Evolutionary conservation across 1,140 invertebrate genomes (phyloP), one percentile per base, ranked within the genome.

Genomic region (Brachionus calyciflorus): DNA sequence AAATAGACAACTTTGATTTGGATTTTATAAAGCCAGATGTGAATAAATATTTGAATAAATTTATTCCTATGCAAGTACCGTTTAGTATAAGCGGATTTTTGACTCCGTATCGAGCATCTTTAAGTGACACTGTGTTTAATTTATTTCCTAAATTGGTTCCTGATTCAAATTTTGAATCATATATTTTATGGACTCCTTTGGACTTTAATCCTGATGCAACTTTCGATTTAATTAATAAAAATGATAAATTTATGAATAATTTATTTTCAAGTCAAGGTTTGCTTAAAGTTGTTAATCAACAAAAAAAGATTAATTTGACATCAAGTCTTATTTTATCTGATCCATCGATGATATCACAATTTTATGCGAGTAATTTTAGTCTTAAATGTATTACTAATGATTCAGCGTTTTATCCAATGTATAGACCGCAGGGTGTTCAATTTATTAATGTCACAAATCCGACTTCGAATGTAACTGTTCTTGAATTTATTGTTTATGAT

Each of bases 161-260:
- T 24, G 17, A 41, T 24, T 3, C 24, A 5, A 51, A 19, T 49
- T 51, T 73, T 41, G 46, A 49, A 14, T 40, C 46, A 9, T 73
- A 73, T 73, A 19, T 73, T 37, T 33, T 73, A 10, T 51, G 30
- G 69, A 73, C 69, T n/a, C 69, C 69, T 9, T 30, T 73, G 17
- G 33, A 73, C 17, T 37, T 73, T 37, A 51, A 73, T 73, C 46
- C 46, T 40, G 51, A 73, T 17, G 37, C 46, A 24, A 73, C 46
- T 51, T 51, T 73, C 40, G 69, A 73, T 73, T 37, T 73, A n/a
- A 73, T 73, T 40, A 73, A 49, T 21, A 73, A 73, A 51, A 73
- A 73, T 41, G 69, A 73, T 19, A 73, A 73, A 12, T 73, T 73
- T 40, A 73, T 73, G 69, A 51, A 5, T 12, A 73, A 33, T 55